A percentile compares a stretch with the other conserved stretches of the same genome.
phyloP scores from a whole-genome alignment of 37 sponge, comb jelly and placozoan species.

The Ephydatia muelleri region DNA sequence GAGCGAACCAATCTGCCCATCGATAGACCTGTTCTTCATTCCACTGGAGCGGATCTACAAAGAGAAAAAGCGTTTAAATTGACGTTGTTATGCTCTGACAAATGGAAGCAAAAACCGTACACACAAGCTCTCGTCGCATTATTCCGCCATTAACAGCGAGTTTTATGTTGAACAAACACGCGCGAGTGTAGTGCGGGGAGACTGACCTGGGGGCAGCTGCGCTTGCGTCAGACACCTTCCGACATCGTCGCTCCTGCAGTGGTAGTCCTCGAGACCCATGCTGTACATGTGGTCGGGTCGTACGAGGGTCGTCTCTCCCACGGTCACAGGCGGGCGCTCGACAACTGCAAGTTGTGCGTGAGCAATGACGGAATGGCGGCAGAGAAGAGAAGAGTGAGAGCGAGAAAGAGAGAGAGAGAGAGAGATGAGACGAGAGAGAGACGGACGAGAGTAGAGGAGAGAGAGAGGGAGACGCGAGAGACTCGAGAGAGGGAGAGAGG shows the following conservation, averaged over 20 bases:
- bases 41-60: slow-evolving; percentile 58
- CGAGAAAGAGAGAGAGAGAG: slow-evolving; percentile 8
- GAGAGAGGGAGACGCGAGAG: too few species aligned
- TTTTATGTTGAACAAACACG: too few species aligned
- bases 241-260: slow-evolving; percentile 2
- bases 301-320: slow-evolving; percentile 50
- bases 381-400: not conserved
- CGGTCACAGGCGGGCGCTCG: slow-evolving; percentile 35
- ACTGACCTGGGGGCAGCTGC: slow-evolving; percentile 46
- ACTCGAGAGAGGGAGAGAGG: not conserved
- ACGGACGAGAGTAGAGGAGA: not conserved
- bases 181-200: too few species aligned
- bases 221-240: slow-evolving; percentile 43
- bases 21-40: slow-evolving; percentile 42
- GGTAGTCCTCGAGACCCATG: not conserved
- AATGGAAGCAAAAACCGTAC: not conserved
- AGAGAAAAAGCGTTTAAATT: not conserved
- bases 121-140: not conserved
- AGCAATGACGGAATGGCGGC: too few species aligned
- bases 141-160: too few species aligned
- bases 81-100: not conserved
- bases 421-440: not conserved
- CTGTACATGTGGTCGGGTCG: slow-evolving; percentile 18
- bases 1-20: slow-evolving; percentile 45
- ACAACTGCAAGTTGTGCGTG: too few species aligned